Conservation (phyloP, 2,797 vertebrate species). For the Taenioides sp. region DNA sequence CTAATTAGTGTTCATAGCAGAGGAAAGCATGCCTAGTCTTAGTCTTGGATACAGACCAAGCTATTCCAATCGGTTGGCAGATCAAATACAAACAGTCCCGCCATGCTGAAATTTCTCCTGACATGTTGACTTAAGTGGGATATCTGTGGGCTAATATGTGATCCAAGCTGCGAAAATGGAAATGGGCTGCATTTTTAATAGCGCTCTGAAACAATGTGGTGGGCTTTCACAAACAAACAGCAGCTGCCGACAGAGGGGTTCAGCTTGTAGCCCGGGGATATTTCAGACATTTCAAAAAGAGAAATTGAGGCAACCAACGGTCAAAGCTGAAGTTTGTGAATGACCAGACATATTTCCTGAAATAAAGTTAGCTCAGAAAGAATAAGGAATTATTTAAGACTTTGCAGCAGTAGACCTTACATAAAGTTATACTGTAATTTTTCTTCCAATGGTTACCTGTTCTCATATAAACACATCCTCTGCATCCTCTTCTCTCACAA, state of each 20-base stretch:
- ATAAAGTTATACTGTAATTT: not conserved
- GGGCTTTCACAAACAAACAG: slow-evolving; percentile 10
- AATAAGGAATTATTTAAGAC: not conserved
- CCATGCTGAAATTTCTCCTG: slow-evolving; percentile 14
- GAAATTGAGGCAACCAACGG: not conserved
- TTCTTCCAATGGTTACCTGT: not conserved
- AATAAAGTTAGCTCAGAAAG: not conserved
- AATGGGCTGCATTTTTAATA: slow-evolving; percentile 7
- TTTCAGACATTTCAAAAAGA: slow-evolving; percentile 9
- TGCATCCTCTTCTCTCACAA: not conserved
- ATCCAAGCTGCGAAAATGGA: slow-evolving; percentile 10
- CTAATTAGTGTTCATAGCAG: slow-evolving; percentile 65
- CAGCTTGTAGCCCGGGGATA: slow-evolving; percentile 8
- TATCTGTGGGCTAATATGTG: slow-evolving; percentile 18
- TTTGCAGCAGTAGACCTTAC: not conserved
- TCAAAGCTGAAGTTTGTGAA: slow-evolving; percentile 4
- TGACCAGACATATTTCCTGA: not conserved
- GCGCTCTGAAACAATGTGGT: slow-evolving; percentile 9
- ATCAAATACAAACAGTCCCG: slow-evolving; percentile 51
- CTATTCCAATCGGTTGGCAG: slow-evolving; percentile 41
- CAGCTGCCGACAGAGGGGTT: slow-evolving; percentile 8
- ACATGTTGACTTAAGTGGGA: slow-evolving; percentile 29
- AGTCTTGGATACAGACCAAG: slow-evolving; percentile 55
- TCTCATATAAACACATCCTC: not conserved
- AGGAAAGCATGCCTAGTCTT: slow-evolving; percentile 45